Base-by-base conservation (phyloP, 2,888 invertebrate species). In the Zootermopsis nevadensis region DNA sequence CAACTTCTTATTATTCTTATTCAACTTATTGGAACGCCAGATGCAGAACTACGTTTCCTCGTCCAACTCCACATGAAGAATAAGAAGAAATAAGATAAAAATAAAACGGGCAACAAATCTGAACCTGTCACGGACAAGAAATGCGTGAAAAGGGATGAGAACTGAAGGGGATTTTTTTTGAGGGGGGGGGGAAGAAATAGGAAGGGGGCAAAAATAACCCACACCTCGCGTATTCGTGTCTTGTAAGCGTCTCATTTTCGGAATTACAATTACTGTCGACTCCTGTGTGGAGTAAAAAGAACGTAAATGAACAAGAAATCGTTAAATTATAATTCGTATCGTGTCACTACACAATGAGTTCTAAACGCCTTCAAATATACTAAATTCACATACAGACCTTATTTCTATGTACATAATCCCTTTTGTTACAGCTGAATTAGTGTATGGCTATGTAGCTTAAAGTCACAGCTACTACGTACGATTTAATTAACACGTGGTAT, bases 1-100 rank as follows among this genome's bases (percentile, higher is more conserved):
- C 67, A 48, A 27, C 48, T 48, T 24, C 77, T 82, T 82, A 53
- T 69, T 48, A 38, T 77, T 77, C 60, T 66, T 60, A 35, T 60
- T 79, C 60, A 35, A 82, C 69, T 67, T 79, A 82, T 82, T 82
- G 82, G 82, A 42, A 79, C 77, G 82, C 82, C 82, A 82, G 77
- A 48, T 79, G 82, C 82, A 82, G 82, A 30, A 79, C 30, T 69
- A 35, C 48, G 48, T 66, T 35, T 35, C 66, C 79, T 79, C 53
- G 53, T 12, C 77, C 33, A 15, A 31, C 69, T 69, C 15, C 2
- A 35, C 38, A 74, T n/a, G 74, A 74, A 38, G 35, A 24, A 31
- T 3, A 1, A 69, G 19, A 69, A 69, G 6, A 69, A 69, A 31
- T 31, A 69, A 69, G 24, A 66, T 66, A 31, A 33, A 69, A 69